Evolutionary conservation across 2,113 vertebrate genomes (phyloP), one percentile per base, ranked within the genome.

Genomic region (Calyptomena viridis): DNA sequence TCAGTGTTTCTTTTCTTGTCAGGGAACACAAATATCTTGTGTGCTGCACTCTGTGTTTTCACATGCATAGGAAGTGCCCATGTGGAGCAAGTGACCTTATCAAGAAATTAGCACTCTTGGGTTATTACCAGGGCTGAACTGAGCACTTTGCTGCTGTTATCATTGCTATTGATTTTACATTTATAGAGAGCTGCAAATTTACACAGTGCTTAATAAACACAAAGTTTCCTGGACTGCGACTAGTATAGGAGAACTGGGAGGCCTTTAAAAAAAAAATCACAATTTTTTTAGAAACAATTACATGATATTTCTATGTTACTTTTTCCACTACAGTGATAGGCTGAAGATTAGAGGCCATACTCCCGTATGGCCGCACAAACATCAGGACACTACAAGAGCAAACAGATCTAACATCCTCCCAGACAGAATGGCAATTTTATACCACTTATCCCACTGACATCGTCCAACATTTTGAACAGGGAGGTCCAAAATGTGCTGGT

Each of bases 81-180:
- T 68, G 77, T 50, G 80, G 91, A 91, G 58, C 52, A 78, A 92
- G 68, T 64, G 53, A 92, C 81, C 77, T 95, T 95, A 96, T 84
- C 87, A 75, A 87, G 84, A 87, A 92, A 68, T 84, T 75, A 84
- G 91, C 89, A 87, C 46, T 71, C 73, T 56, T 75, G 80, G 66
- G 64, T 84, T 92, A 84, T 80, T 90, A 94, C 49, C 89, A 92
- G 77, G 79, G 73, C 77, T 89, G 74, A 62, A 59, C 77, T 92
- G 90, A 84, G 77, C 73, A 82, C 91, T 96, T 90, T 84, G 96
- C 84, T 94, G 69, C 52, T 91, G 80, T 91, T 96, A 97, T 84
- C 95, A 92, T 23, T 79, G n/a, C 37, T 94, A 97, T 95, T 93
- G 93, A 97, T 95, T 95, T 95, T 79, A 89, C 94, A 95, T 96